Evolutionary conservation across 2,888 invertebrate species (phyloP).

Genomic region (Apotomis capreana): DNA sequence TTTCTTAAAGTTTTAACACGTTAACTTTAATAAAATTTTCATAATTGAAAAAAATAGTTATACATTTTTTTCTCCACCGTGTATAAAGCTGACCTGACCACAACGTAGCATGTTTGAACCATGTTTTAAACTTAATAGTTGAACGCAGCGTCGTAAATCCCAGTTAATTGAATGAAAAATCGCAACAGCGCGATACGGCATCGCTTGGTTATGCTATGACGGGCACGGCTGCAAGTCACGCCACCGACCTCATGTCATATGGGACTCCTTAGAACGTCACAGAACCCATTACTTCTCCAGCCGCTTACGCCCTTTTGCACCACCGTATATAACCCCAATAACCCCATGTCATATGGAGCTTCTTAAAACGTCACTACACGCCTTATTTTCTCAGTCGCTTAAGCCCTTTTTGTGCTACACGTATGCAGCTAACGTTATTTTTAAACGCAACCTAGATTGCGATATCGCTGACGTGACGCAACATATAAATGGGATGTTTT

Average conservation of each 20-base stretch:
- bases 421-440: constrained; percentile 5
- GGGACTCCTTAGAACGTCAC: neutral
- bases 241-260: constrained; percentile 12
- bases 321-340: constrained; percentile 10
- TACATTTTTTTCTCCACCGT: neutral
- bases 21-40: no score
- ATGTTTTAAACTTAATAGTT: constrained; percentile 22
- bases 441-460: constrained; percentile 26
- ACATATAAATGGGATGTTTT: constrained; percentile 9
- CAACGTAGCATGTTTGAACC: constrained; percentile 19
- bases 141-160: constrained; percentile 31
- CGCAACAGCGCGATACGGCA: constrained; percentile 33
- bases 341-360: no score
- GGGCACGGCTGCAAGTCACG: constrained; percentile 28
- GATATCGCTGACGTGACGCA: constrained; percentile 18
- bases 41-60: neutral
- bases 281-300: neutral
- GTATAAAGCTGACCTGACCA: neutral
- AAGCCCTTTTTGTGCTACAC: neutral
- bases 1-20: no score
- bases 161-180: constrained; percentile 41
- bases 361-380: no score
- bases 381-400: no score
- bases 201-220: constrained; percentile 27
- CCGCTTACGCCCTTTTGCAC: neutral